phyloP scores from a whole-genome alignment of 2,797 vertebrate species.

The Calcarius lapponicus region DNA sequence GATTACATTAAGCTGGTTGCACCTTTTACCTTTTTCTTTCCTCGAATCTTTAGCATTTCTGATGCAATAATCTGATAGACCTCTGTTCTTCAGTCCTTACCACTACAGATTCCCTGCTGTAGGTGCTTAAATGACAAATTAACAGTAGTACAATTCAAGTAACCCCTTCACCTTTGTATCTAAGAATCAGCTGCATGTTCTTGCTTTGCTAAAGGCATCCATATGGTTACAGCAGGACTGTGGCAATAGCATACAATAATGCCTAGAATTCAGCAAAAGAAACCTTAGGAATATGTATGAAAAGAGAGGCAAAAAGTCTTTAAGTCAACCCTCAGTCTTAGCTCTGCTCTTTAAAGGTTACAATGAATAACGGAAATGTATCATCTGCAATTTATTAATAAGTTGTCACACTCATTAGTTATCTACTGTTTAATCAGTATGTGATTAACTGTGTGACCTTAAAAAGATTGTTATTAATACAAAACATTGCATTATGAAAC shows the following conservation, averaged over 20 bases:
- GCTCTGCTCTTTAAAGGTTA: slow-evolving; percentile 68
- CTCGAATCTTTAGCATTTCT: slow-evolving; percentile 65
- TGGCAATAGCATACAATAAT: slow-evolving; percentile 34
- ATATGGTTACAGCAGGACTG: slow-evolving; percentile 81
- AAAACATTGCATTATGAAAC: slow-evolving; percentile 75
- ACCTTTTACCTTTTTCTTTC: slow-evolving; percentile 57
- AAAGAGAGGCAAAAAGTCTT: slow-evolving; percentile 46
- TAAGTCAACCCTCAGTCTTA: slow-evolving; percentile 42
- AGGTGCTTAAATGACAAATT: slow-evolving; percentile 88
- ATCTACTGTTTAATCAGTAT: slow-evolving; percentile 69
- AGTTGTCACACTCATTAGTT: slow-evolving; percentile 68
- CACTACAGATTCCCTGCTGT: slow-evolving; percentile 86
- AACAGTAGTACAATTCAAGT: slow-evolving; percentile 85
- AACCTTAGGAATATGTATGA: background rate
- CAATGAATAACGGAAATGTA: slow-evolving; percentile 53
- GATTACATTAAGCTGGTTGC: slow-evolving; percentile 61
- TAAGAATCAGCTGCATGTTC: slow-evolving; percentile 84
- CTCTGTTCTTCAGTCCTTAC: slow-evolving; percentile 73
- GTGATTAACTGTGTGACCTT: slow-evolving; percentile 72
- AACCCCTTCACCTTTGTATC: slow-evolving; percentile 83
- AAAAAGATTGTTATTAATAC: slow-evolving; percentile 73
- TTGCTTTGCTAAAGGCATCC: slow-evolving; percentile 81
- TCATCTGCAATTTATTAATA: slow-evolving; percentile 71
- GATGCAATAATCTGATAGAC: slow-evolving; percentile 62
- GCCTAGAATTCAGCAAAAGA: background rate